Evolutionary conservation across 1,140 invertebrate species (phyloP).

Genomic region (Heliothis virescens): DNA sequence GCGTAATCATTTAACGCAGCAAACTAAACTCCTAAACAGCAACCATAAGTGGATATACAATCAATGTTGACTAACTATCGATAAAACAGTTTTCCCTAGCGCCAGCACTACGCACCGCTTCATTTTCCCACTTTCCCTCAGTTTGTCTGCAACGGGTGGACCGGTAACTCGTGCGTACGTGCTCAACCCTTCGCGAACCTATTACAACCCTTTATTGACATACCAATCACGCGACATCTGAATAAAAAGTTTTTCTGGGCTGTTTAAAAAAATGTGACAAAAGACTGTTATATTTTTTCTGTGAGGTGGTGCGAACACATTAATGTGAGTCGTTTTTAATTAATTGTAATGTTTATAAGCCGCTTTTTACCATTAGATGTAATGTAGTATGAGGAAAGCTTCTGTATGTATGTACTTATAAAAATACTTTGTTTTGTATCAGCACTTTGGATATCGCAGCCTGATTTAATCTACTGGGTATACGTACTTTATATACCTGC

Average conservation of each 20-base stretch:
- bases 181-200: constrained; percentile 29
- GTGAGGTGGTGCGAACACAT: constrained; percentile 12
- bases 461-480: no score
- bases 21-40: not conserved
- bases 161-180: constrained; percentile 9
- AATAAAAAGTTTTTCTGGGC: constrained; percentile 68
- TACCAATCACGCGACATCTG: constrained; percentile 40
- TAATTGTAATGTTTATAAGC: not conserved
- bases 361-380: not conserved
- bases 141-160: constrained; percentile 61
- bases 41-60: not conserved
- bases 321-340: constrained; percentile 19
- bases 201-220: constrained; percentile 47
- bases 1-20: not conserved
- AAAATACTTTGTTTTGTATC: no score
- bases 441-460: no score
- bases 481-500: no score
- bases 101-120: constrained; percentile 67
- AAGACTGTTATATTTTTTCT: constrained; percentile 9
- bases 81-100: constrained; percentile 48
- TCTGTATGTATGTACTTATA: no score
- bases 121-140: constrained; percentile 75
- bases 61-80: constrained; percentile 48
- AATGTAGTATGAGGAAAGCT: no score
- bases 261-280: constrained; percentile 39